Conservation (phyloP, 1,140 invertebrate genomes). For the Bicyclus anynana region DNA sequence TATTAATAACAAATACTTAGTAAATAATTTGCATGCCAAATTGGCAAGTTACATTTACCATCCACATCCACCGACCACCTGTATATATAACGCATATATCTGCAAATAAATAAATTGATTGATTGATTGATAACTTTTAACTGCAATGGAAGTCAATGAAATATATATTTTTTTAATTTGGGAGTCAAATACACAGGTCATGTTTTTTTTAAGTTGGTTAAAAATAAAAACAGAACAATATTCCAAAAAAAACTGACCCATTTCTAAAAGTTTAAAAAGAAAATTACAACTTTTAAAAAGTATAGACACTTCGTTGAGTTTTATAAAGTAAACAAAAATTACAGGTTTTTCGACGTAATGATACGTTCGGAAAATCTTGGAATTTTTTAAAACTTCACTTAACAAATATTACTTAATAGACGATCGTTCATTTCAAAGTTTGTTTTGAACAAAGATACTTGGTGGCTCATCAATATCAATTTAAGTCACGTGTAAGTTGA, state of each 20-base stretch:
- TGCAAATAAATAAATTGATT: too few relatives aligned
- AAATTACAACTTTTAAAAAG: background rate
- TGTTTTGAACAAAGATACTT: constrained; percentile 21
- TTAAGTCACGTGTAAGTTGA: constrained; percentile 24
- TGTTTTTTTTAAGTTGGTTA: too few relatives aligned
- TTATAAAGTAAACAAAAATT: constrained; percentile 14
- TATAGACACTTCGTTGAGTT: background rate
- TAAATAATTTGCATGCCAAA: too few relatives aligned
- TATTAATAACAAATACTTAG: too few relatives aligned
- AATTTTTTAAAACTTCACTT: constrained; percentile 14
- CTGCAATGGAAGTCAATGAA: too few relatives aligned
- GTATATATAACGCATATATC: too few relatives aligned
- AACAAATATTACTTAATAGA: constrained; percentile 25
- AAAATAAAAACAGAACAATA: background rate
- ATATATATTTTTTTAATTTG: too few relatives aligned
- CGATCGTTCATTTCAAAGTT: constrained; percentile 40
- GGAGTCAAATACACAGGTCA: too few relatives aligned
- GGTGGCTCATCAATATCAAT: constrained; percentile 48
- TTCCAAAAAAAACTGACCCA: background rate
- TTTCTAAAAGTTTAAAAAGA: background rate
- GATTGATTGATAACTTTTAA: too few relatives aligned
- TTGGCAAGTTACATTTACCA: too few relatives aligned
- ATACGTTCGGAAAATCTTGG: constrained; percentile 2
- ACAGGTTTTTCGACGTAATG: constrained; percentile 17
- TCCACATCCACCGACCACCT: too few relatives aligned